phyloP scores from a whole-genome alignment of 1,140 invertebrate genomes.

The Archivesica marissinica region DNA sequence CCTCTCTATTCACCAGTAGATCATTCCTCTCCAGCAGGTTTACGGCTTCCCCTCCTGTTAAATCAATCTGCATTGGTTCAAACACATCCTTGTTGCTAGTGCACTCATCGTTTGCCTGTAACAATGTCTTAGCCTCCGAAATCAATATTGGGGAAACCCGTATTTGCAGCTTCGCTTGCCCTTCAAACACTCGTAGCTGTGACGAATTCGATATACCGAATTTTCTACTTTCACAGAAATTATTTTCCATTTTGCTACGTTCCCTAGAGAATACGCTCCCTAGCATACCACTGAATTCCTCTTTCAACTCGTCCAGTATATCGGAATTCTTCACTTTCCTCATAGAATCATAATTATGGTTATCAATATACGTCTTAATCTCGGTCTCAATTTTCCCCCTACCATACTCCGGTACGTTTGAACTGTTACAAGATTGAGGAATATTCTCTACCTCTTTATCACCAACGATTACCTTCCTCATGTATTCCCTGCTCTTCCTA shows the following conservation, averaged over 20 bases:
- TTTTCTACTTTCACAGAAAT: background rate
- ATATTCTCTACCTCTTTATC: background rate
- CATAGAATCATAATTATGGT: background rate
- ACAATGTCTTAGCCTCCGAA: background rate
- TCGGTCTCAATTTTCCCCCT: background rate
- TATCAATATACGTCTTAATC: background rate
- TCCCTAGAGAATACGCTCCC: no score
- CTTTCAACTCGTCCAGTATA: background rate
- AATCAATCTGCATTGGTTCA: constrained; percentile 31
- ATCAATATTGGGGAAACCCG: background rate
- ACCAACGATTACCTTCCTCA: background rate
- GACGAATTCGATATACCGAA: background rate
- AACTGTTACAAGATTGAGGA: background rate
- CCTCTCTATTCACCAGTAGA: background rate
- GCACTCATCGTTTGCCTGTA: background rate
- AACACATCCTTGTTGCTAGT: background rate
- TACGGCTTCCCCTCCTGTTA: background rate
- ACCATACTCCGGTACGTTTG: background rate
- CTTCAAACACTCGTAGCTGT: background rate
- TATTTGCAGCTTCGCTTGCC: background rate
- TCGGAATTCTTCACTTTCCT: background rate
- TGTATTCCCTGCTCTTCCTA: background rate
- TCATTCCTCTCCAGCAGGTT: constrained; percentile 24
- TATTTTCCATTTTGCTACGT: background rate
- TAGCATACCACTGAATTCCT: background rate